Base-by-base conservation (phyloP, 1,140 invertebrate species). In the Cyclina sinensis region DNA sequence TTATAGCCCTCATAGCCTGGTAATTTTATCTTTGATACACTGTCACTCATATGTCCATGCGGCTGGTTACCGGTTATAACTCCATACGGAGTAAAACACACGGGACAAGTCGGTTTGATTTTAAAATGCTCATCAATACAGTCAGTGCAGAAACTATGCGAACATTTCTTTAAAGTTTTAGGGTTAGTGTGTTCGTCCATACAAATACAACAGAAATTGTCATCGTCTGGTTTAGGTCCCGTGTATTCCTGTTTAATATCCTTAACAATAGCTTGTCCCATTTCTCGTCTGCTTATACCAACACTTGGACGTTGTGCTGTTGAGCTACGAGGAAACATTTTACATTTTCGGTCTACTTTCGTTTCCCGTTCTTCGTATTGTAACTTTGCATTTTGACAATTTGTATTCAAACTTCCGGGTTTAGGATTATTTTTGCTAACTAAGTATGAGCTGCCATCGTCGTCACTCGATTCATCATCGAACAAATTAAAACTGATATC, bases 31-130 rank as follows among this genome's bases (percentile, higher is more conserved):
- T 24, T 37, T 16, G 48, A 54, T 21, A 87, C 30, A 32, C 7
- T 54, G 51, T 87, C 57, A 21, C 46, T 59, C 91, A 92, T 91
- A 76, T 90, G 86, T n/a, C 81, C 89, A 14, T 88, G 4, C 14
- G 93, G 93, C 81, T 92, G 91, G 30, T 91, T 91, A 16, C 93
- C 93, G 0, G 27, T 92, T 14, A 92, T 85, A 14, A 88, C 81
- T 35, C 93, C 93, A 74, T 91, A 94, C 11, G 89, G 27, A 14
- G 37, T 84, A 30, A 89, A 90, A 89, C 93, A 94, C 51, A 83
- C 79, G 21, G 93, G 93, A 82, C 93, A 94, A 14, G 51, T 57
- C 0, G 90, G 91, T 43, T 89, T 90, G 32, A 43, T 68, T 54
- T 70, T 68, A 24, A 87, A 83, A 21, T 88, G 85, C 43, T 54